A percentile compares a stretch with the other conserved stretches of the same genome.
phyloP scores from a whole-genome alignment of 2,113 vertebrate species.

The Chaetodon trifascialis region DNA sequence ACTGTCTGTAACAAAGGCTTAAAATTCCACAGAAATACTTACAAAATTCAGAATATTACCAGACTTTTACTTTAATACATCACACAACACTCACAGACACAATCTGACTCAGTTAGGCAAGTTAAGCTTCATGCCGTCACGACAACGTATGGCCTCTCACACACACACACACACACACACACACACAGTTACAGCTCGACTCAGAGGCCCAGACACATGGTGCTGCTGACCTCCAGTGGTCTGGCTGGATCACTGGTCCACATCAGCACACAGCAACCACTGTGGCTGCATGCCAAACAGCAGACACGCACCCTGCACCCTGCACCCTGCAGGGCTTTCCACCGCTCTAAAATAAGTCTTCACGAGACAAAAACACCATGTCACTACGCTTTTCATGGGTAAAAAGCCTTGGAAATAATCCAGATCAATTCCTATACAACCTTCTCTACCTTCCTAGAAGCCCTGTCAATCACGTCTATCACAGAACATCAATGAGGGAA shows the following conservation, averaged over 20 bases:
- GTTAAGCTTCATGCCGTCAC: neutral
- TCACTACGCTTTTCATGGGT: neutral
- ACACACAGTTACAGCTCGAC: neutral
- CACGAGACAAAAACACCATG: accelerated
- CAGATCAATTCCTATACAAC: neutral
- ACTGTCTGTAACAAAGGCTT: too few species aligned
- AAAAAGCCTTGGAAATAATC: neutral
- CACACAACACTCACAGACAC: neutral
- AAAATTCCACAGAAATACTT: too few species aligned
- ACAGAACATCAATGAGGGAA: neutral
- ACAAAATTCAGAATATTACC: neutral
- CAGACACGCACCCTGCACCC: neutral
- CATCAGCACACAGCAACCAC: neutral
- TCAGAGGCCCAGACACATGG: conserved; percentile 46
- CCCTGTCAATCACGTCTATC: neutral
- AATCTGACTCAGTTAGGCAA: neutral
- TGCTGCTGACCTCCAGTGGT: conserved; percentile 85
- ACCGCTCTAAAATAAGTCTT: accelerated
- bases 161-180: neutral
- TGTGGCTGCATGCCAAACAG: neutral
- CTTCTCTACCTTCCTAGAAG: neutral
- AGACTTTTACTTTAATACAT: neutral
- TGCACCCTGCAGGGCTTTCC: neutral
- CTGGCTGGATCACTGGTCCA: conserved; percentile 56
- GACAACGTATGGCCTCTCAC: neutral